A percentile compares a stretch with the other conserved stretches of the same genome.
phyloP scores from a whole-genome alignment of 2,113 vertebrate genomes.

The Ceratotherium simum region DNA sequence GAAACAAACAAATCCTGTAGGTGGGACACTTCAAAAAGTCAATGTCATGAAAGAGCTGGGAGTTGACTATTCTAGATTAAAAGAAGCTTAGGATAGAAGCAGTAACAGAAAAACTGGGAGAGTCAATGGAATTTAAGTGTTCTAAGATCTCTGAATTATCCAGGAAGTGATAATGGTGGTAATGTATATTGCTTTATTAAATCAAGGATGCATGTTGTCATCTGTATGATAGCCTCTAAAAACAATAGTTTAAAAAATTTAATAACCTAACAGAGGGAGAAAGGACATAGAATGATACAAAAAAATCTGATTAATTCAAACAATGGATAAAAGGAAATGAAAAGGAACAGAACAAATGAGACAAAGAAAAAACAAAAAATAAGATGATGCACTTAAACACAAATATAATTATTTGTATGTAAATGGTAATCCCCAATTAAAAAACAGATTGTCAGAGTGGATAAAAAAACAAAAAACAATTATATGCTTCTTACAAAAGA shows the following conservation, averaged over 20 bases:
- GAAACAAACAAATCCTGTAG: neutral
- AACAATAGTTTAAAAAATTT: neutral
- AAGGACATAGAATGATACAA: neutral
- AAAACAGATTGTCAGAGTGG: neutral
- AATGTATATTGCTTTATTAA: conserved; percentile 26
- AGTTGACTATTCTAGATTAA: neutral
- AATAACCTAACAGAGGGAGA: neutral
- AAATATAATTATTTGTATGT: neutral
- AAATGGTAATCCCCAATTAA: neutral
- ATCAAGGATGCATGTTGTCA: neutral
- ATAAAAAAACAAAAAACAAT: neutral
- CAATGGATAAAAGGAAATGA: neutral
- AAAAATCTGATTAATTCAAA: neutral
- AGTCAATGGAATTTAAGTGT: neutral
- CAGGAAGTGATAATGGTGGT: neutral
- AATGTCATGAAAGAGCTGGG: neutral
- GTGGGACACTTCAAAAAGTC: neutral
- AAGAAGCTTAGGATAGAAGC: neutral
- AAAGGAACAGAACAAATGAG: neutral
- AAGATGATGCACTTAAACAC: neutral
- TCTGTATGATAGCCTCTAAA: neutral
- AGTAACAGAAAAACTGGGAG: neutral
- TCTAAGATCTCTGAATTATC: neutral
- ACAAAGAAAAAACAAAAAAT: neutral
- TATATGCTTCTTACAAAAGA: neutral